Evolutionary conservation across 2,888 invertebrate genomes (phyloP).

Genomic region (Lasioglossum vierecki): DNA sequence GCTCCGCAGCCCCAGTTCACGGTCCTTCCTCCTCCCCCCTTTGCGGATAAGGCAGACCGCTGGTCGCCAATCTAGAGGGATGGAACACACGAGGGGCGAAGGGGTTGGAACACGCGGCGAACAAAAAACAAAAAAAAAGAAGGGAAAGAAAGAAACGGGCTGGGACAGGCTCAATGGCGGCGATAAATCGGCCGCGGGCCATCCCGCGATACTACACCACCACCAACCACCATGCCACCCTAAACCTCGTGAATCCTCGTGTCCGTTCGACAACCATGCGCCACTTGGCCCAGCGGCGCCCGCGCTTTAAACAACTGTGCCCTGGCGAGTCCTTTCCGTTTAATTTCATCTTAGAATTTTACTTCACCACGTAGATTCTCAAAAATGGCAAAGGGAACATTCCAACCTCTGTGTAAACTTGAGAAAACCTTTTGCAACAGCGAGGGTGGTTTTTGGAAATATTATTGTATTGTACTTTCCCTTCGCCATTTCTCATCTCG

Average conservation of each 20-base stretch:
- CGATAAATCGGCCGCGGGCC: conserved; percentile 57
- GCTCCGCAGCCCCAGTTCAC: conserved; percentile 45
- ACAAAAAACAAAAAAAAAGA: neutral
- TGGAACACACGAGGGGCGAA: conserved; percentile 36
- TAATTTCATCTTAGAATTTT: neutral
- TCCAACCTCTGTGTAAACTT: neutral
- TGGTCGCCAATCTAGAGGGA: conserved; percentile 50
- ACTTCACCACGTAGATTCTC: neutral
- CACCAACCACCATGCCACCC: conserved; percentile 20
- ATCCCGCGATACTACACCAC: conserved; percentile 1
- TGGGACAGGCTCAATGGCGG: conserved; percentile 21
- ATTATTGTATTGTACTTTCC: neutral
- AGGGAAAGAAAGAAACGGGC: conserved; percentile 26
- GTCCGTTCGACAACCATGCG: conserved; percentile 51
- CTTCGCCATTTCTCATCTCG: neutral
- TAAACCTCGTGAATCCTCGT: conserved; percentile 48
- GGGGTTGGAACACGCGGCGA: conserved; percentile 44
- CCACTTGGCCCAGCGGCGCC: conserved; percentile 48
- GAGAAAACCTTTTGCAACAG: neutral
- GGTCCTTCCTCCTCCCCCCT: conserved; percentile 62
- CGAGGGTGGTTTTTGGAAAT: neutral
- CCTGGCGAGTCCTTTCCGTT: conserved; percentile 9
- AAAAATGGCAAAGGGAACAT: neutral
- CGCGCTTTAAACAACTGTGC: conserved; percentile 3
- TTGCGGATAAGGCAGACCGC: conserved; percentile 71